Evolutionary conservation across 2,888 invertebrate species (phyloP), one percentile per base, ranked within the genome.

Genomic region (Dicranocentrus wangi): DNA sequence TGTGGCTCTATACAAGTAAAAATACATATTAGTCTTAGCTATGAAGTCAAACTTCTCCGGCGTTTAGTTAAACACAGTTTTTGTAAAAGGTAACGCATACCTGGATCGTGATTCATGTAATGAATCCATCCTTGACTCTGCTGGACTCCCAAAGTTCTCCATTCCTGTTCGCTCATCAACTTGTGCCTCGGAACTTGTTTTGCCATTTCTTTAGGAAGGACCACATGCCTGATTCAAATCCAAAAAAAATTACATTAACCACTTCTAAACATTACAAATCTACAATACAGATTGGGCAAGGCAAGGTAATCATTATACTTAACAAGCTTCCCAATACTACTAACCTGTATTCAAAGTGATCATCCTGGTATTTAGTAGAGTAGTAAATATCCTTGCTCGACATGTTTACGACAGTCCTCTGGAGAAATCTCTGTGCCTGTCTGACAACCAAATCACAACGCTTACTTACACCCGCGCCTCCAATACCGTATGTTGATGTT

Each of bases 51-150:
- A 5, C 5, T 39, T 13, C n/a, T n/a, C n/a, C n/a, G n/a, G 13
- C 39, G 39, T 8, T 39, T 39, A 8, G 13, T 39, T 39, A 39
- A 8, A 39, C 5, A 8, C 13, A 8, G 39, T 39, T 39, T 5
- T 39, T 39, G 5, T 39, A 39, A n/a, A n/a, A n/a, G n/a, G n/a
- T n/a, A n/a, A 32, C 32, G 5, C 15, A n/a, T 47, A 95, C 95
- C 96, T 88, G 98, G 98, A 87, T 94, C 92, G 89, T 98, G 98
- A 85, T 93, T 94, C 97, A 98, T 97, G 87, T 98, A 98, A 89
- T 98, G 98, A 15, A 96, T 92, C 98, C 98, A 98, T 68, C 98
- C 98, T 87, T 95, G 94, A 87, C 97, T 97, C 89, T 98, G 98
- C 89, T 97, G 97, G 0, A 98, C 96, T 0, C 98, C 98, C 84